Evolutionary conservation across 1,140 invertebrate species (phyloP).

Genomic region (Aethina tumida): DNA sequence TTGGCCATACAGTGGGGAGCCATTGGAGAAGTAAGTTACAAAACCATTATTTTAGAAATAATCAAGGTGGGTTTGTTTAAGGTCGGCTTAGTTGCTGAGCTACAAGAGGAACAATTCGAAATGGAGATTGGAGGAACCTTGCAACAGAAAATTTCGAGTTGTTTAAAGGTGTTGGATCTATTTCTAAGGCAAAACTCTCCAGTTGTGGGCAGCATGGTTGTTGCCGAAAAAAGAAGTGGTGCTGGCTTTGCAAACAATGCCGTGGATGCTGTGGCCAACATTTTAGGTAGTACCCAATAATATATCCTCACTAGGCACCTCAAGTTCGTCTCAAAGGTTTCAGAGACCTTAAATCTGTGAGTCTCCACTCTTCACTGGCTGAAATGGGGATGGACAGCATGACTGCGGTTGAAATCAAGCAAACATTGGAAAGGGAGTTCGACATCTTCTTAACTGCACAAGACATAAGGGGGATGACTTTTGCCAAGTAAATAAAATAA

Average conservation of each 20-base stretch:
- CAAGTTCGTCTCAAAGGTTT: slow-evolving; percentile 13
- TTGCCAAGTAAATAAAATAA: slow-evolving; percentile 19
- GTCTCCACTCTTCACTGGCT: slow-evolving; percentile 55
- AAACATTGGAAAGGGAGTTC: slow-evolving; percentile 53
- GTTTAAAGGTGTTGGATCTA: slow-evolving; percentile 55
- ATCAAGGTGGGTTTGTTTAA: slow-evolving; percentile 16
- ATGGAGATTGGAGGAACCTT: slow-evolving; percentile 69
- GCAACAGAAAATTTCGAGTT: slow-evolving; percentile 76
- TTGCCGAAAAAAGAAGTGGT: slow-evolving; percentile 57
- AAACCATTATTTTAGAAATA: too few relatives aligned
- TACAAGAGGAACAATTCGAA: slow-evolving; percentile 71
- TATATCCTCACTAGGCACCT: too few relatives aligned
- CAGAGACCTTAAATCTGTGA: slow-evolving; percentile 36
- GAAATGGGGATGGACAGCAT: slow-evolving; percentile 84
- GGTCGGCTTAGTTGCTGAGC: slow-evolving; percentile 65
- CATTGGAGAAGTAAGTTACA: slow-evolving; percentile 47
- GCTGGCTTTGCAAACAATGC: slow-evolving; percentile 45
- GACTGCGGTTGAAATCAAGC: slow-evolving; percentile 76
- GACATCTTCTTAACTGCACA: slow-evolving; percentile 48
- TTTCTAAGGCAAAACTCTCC: slow-evolving; percentile 56
- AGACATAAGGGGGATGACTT: slow-evolving; percentile 44
- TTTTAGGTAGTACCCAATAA: too few relatives aligned
- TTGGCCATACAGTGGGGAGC: slow-evolving; percentile 62
- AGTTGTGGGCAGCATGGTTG: slow-evolving; percentile 69
- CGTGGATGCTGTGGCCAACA: slow-evolving; percentile 52